phyloP scores from a whole-genome alignment of 2,888 invertebrate genomes.

The Acanthosoma haemorrhoidale region DNA sequence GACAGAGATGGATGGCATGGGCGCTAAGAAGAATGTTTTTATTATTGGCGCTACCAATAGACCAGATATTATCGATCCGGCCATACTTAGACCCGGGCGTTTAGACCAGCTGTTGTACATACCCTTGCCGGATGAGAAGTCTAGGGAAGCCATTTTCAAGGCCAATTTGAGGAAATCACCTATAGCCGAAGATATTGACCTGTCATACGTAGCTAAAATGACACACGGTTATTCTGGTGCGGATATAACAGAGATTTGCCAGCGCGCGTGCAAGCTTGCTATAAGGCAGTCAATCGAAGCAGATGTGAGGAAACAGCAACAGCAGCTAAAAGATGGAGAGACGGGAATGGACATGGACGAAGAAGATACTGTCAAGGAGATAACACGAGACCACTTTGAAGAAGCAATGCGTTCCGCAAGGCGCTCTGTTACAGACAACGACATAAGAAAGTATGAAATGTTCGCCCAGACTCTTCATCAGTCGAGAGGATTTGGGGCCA shows the following conservation, averaged over 20 bases:
- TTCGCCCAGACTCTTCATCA: slow-evolving; percentile 99
- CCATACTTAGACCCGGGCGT: slow-evolving; percentile 95
- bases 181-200: slow-evolving; percentile 85
- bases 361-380: slow-evolving; percentile 35
- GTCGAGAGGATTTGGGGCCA: slow-evolving; percentile 95
- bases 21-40: slow-evolving; percentile 98
- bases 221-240: slow-evolving; percentile 58
- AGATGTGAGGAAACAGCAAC: slow-evolving; percentile 23
- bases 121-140: slow-evolving; percentile 97
- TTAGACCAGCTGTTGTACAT: slow-evolving; percentile 99
- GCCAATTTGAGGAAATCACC: slow-evolving; percentile 96
- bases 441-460: slow-evolving; percentile 99
- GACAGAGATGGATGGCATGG: slow-evolving; percentile 99
- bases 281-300: slow-evolving; percentile 55
- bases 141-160: slow-evolving; percentile 90
- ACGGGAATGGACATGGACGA: slow-evolving; percentile 29
- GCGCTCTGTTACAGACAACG: slow-evolving; percentile 73
- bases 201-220: slow-evolving; percentile 60
- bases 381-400: slow-evolving; percentile 35
- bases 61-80: slow-evolving; percentile 97
- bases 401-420: slow-evolving; percentile 35
- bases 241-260: slow-evolving; percentile 59
- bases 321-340: not conserved
- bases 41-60: slow-evolving; percentile 96
- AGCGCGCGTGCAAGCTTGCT: slow-evolving; percentile 57